Evolutionary conservation across 2,888 invertebrate genomes (phyloP).

Genomic region (Catocala sponsa): DNA sequence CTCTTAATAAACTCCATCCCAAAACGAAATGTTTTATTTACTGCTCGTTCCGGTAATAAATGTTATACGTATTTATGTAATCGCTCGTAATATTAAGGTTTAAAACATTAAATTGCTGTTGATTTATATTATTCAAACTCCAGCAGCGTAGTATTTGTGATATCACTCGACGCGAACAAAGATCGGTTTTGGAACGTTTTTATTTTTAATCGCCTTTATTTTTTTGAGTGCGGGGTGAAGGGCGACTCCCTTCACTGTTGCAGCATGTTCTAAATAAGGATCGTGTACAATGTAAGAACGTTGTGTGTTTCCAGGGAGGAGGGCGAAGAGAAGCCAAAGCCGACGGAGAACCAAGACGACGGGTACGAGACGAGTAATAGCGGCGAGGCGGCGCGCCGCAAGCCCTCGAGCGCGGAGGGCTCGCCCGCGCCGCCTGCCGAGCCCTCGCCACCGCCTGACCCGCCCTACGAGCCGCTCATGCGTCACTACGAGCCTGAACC

Average conservation of each 20-base stretch:
- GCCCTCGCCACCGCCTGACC: constrained; percentile 66
- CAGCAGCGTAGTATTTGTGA: not conserved
- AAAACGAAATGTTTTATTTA: constrained; percentile 32
- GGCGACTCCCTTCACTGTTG: too few species aligned
- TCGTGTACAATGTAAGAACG: not conserved
- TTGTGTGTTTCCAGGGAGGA: constrained; percentile 74
- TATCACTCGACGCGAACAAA: too few species aligned
- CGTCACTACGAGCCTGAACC: constrained; percentile 69
- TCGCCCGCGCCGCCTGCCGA: constrained; percentile 70
- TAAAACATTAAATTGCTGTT: constrained; percentile 2
- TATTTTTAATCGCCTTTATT: too few species aligned
- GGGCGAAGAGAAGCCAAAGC: constrained; percentile 85
- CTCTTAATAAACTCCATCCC: constrained; percentile 22
- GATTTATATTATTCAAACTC: not conserved
- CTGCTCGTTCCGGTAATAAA: constrained; percentile 37
- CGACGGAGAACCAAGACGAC: constrained; percentile 94
- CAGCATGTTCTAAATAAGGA: too few species aligned
- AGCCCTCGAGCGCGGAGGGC: constrained; percentile 74
- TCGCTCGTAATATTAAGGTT: constrained; percentile 29
- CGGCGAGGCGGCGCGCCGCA: constrained; percentile 85
- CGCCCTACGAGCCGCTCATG: constrained; percentile 66
- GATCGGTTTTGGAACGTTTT: too few species aligned
- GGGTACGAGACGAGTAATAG: constrained; percentile 96
- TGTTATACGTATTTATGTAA: constrained; percentile 40
- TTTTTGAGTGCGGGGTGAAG: too few species aligned